Evolutionary conservation across 2,797 vertebrate species (phyloP).

Genomic region (Cyclura pinguis): DNA sequence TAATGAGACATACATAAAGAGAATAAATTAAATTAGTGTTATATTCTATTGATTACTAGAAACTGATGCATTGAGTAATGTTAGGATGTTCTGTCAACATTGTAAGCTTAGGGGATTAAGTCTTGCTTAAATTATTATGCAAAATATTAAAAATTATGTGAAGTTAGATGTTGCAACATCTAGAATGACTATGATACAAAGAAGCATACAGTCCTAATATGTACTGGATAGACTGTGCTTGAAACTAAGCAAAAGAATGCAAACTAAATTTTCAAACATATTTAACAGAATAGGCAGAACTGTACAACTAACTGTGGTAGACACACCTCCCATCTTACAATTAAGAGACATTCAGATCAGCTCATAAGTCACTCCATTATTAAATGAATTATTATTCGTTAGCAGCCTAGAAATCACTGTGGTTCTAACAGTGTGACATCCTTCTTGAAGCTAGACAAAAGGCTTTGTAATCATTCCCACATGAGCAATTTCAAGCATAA

Average conservation of each 20-base stretch:
- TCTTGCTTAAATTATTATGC: not conserved
- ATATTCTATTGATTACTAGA: not conserved
- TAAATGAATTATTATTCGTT: not conserved
- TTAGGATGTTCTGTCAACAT: not conserved
- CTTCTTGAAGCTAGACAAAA: not conserved
- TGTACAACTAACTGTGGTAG: not conserved
- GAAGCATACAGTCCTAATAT: not conserved
- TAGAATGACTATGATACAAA: not conserved
- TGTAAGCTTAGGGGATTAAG: too few species aligned
- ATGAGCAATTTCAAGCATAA: not conserved
- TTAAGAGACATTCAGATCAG: not conserved
- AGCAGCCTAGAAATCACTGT: not conserved
- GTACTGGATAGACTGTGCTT: not conserved
- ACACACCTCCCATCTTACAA: not conserved
- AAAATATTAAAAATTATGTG: not conserved
- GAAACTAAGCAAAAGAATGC: not conserved
- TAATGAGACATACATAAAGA: not conserved
- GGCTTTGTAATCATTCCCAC: not conserved
- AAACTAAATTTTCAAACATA: not conserved
- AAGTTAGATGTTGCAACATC: not conserved
- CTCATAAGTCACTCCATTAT: not conserved
- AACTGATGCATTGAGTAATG: not conserved
- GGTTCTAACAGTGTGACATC: not conserved
- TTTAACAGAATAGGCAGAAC: not conserved
- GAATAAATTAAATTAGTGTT: not conserved